Evolutionary conservation across 2,797 vertebrate species (phyloP).

Genomic region (Pangasius sanitwongsei): DNA sequence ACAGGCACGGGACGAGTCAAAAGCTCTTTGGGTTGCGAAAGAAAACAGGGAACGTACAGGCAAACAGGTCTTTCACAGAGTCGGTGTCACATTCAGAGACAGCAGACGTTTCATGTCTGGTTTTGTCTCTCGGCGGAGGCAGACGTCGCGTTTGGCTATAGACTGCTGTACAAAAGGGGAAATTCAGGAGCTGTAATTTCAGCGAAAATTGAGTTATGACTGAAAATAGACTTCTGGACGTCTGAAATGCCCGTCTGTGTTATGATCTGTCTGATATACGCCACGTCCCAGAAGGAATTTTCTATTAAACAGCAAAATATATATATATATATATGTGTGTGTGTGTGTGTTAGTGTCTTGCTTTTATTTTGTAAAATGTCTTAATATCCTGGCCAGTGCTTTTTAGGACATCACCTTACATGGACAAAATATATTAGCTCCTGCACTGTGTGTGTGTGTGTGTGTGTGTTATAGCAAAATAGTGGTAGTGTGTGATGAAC

Average conservation of each 20-base stretch:
- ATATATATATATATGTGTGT: not conserved
- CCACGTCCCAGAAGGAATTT: not conserved
- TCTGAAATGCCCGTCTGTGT: not conserved
- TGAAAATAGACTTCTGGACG: not conserved
- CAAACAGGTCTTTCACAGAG: conserved; percentile 61
- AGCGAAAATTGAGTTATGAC: not conserved
- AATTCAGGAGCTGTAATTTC: not conserved
- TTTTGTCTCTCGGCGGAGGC: not conserved
- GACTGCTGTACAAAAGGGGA: not conserved
- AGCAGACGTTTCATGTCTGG: conserved; percentile 54
- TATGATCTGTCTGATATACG: conserved; percentile 13
- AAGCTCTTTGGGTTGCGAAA: conserved; percentile 49
- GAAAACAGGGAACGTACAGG: conserved; percentile 68
- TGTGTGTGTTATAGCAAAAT: not conserved
- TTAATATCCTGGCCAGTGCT: not conserved
- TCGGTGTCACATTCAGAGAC: conserved; percentile 66
- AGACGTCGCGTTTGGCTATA: not conserved
- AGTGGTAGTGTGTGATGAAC: not conserved
- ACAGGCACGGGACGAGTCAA: conserved; percentile 63
- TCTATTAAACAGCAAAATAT: not conserved
- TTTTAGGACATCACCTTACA: not conserved
- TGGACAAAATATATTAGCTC: not conserved
- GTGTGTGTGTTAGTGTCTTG: not conserved
- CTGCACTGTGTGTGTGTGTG: not conserved
- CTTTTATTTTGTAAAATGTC: not conserved